Base-by-base conservation (phyloP, 1,140 invertebrate genomes). In the Druon quercuslanigerum region DNA sequence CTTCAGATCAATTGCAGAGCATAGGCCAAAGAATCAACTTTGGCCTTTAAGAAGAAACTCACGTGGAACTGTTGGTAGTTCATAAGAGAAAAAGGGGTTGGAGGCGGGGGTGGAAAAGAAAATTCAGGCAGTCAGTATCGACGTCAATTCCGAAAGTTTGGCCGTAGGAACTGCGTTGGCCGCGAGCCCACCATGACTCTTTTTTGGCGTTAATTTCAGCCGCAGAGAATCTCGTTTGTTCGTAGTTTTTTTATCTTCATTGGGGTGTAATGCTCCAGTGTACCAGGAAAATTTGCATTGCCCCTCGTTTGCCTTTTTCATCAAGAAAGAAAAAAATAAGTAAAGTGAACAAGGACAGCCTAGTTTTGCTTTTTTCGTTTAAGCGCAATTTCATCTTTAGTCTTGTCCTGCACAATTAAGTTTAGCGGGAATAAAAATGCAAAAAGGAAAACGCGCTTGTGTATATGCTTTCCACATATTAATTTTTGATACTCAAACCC, bases 191-290 rank as follows among this genome's bases (percentile, higher is more conserved):
- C 9, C 60, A 66, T 66, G 60, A 46, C 33, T 40, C 60, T 66
- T 66, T 66, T 66, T 66, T 66, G 33, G 60, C 25, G 60, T 66
- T 66, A 66, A 66, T 66, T 66, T 66, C 60, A 66, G 33, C 33
- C 60, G 25, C 25, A 66, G 33, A 66, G 14, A 66, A 66, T 66
- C 60, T 66, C 60, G 60, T 66, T 46, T 66, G 25, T 33, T 66
- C 14, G n/a, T 66, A 14, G 60, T 66, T 66, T 60, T 66, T 60
- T 66, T 40, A 33, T 66, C 33, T 40, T 3, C 25, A 33, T 40
- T 66, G 25, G 60, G 46, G 14, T 66, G 33, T 14, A 40, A 66
- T 6, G 60, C 14, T 66, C 40, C 60, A 66, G 46, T 40, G 60
- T 66, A 66, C 16, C 25, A 16, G 33, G 60, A 66, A 66, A 66